Conservation (phyloP, 2,113 vertebrate species). For the Motacilla alba region DNA sequence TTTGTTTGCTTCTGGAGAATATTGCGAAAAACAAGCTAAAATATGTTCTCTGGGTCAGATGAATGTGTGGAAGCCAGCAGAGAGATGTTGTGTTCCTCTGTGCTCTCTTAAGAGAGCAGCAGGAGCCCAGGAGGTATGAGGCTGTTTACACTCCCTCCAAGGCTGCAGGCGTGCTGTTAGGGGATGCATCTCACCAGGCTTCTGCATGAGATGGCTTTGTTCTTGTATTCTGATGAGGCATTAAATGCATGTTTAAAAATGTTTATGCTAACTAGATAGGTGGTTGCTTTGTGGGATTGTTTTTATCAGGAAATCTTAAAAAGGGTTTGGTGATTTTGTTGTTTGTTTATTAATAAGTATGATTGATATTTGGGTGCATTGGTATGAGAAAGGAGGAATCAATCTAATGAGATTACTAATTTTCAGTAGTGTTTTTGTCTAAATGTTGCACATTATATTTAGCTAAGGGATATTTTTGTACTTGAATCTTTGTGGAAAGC, state of each 20-base stretch:
- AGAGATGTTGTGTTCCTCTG: background rate
- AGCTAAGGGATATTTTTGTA: background rate
- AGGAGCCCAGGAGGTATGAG: background rate
- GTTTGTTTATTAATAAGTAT: background rate
- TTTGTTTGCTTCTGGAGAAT: too few species aligned
- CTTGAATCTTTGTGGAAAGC: background rate
- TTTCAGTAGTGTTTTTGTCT: background rate
- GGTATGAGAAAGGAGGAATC: background rate
- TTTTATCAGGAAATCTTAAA: background rate
- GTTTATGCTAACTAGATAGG: slow-evolving; percentile 7
- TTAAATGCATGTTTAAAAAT: background rate
- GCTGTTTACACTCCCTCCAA: background rate
- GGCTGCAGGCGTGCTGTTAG: background rate
- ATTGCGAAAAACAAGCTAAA: too few species aligned
- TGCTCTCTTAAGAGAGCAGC: background rate
- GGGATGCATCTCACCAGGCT: background rate
- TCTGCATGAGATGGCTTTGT: slow-evolving; percentile 13
- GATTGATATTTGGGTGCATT: background rate
- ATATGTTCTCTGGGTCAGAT: background rate
- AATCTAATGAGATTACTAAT: background rate
- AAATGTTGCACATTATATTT: background rate
- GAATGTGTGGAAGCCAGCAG: background rate
- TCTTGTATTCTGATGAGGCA: slow-evolving; percentile 22
- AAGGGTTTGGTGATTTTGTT: background rate
- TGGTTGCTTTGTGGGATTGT: background rate